A percentile compares a stretch with the other conserved stretches of the same genome.
Evolutionary conservation across 2,113 vertebrate species (phyloP).

Genomic region (Rhinolophus ferrumequinum): DNA sequence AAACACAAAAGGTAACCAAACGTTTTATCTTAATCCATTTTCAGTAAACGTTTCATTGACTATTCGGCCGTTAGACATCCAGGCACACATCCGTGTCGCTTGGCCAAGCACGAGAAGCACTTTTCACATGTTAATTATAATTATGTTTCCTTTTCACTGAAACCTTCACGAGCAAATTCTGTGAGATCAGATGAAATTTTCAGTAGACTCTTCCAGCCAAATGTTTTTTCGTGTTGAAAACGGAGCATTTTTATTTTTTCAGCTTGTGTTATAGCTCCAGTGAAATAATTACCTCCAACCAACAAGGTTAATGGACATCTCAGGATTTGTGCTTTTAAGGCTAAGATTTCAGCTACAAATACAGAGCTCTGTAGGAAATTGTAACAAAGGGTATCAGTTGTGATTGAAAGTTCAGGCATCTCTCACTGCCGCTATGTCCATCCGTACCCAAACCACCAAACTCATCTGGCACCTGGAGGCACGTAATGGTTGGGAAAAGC

Average conservation of each 20-base stretch:
- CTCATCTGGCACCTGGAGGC: background rate
- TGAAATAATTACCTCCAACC: constrained; percentile 5
- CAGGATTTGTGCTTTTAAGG: constrained; percentile 11
- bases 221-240: background rate
- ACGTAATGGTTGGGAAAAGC: background rate
- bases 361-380: background rate
- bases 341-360: background rate
- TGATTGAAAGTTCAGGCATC: background rate
- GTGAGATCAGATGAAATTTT: background rate
- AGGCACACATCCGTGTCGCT: background rate
- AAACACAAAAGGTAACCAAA: background rate
- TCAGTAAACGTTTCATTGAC: background rate
- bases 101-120: background rate
- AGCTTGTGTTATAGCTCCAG: background rate
- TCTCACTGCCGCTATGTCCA: background rate
- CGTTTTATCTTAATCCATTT: background rate
- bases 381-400: background rate
- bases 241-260: background rate
- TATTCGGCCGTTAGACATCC: background rate
- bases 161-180: background rate
- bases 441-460: background rate
- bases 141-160: background rate
- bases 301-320: background rate
- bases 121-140: background rate
- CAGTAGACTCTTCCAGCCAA: background rate